Conservation (phyloP, 2,797 vertebrate genomes). For the Sylvilagus floridanus region DNA sequence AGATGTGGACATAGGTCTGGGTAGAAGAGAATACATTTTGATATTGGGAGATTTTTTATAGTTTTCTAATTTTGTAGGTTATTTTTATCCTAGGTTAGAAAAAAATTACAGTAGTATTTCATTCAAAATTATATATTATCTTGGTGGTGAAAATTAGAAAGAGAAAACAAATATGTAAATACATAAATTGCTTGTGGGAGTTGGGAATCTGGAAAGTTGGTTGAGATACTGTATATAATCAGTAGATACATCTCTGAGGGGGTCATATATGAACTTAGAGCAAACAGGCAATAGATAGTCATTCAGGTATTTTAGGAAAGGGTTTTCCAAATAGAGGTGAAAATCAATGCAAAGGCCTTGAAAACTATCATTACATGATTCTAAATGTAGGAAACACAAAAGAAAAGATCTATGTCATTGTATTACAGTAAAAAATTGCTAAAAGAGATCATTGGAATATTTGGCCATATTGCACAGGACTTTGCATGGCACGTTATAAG, state of each 20-base stretch:
- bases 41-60: background rate
- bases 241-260: background rate
- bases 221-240: background rate
- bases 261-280: background rate
- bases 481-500: too few species aligned
- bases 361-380: background rate
- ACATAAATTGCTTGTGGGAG: background rate
- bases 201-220: background rate
- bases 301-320: background rate
- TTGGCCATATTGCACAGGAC: background rate
- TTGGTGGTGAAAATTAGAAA: background rate
- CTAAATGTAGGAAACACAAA: background rate
- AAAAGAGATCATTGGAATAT: background rate
- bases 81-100: conserved; percentile 8
- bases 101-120: conserved; percentile 16
- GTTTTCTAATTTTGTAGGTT: background rate
- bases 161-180: conserved; percentile 30
- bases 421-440: background rate
- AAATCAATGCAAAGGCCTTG: background rate
- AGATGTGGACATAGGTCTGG: background rate
- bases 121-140: background rate
- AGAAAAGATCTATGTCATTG: background rate
- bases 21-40: background rate
- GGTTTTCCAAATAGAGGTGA: background rate
- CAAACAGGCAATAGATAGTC: background rate